Conservation (phyloP, 2,113 vertebrate genomes). For the Amia ocellicauda region DNA sequence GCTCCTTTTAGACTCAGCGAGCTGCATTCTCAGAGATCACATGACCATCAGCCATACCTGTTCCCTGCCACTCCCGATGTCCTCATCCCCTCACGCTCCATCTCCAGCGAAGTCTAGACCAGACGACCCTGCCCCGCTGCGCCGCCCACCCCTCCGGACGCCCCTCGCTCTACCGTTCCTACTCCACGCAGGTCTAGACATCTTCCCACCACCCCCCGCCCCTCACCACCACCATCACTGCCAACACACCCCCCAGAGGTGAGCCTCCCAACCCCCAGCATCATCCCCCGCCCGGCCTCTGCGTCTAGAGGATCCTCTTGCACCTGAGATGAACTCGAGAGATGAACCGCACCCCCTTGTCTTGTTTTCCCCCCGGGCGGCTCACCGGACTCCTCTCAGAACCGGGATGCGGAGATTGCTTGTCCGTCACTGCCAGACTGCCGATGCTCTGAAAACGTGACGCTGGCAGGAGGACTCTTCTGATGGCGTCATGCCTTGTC, state of each 20-base stretch:
- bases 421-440: too few relatives aligned
- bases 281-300: background rate
- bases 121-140: constrained; percentile 42
- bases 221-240: too few relatives aligned
- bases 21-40: constrained; percentile 82
- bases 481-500: too few relatives aligned
- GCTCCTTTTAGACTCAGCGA: constrained; percentile 73
- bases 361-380: too few relatives aligned
- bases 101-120: constrained; percentile 80
- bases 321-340: too few relatives aligned
- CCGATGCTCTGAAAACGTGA: too few relatives aligned
- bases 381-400: too few relatives aligned
- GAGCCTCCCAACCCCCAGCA: background rate
- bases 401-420: too few relatives aligned
- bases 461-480: too few relatives aligned
- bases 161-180: constrained; percentile 56
- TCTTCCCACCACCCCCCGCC: background rate
- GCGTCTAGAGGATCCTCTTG: too few relatives aligned
- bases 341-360: too few relatives aligned
- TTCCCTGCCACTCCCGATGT: constrained; percentile 73
- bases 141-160: constrained; percentile 48
- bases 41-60: constrained; percentile 79
- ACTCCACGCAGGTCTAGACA: constrained; percentile 71
- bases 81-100: constrained; percentile 73
- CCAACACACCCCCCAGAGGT: background rate